Evolutionary conservation across 2,113 vertebrate species (phyloP).

Genomic region (Dromiciops gliroides): DNA sequence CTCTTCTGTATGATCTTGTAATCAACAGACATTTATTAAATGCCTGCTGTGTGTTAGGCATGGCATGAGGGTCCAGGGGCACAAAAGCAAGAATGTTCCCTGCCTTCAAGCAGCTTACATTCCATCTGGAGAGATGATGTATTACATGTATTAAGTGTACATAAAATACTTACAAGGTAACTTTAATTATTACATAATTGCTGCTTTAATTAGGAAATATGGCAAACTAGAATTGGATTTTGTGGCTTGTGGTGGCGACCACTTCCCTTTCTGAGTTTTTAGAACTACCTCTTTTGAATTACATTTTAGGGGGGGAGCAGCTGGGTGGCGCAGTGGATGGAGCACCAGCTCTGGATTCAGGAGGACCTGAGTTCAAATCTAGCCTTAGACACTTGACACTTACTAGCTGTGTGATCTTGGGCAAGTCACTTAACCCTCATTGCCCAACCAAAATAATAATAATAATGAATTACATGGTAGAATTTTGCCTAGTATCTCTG

Average conservation of each 20-base stretch:
- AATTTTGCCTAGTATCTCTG: background rate
- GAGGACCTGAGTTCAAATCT: too few species aligned
- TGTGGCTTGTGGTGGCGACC: background rate
- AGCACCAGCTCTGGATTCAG: too few species aligned
- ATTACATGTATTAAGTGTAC: background rate
- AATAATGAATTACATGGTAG: background rate
- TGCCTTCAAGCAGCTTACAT: background rate
- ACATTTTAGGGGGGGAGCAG: too few species aligned
- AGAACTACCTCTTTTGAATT: background rate
- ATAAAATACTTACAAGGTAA: background rate
- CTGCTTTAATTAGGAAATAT: background rate
- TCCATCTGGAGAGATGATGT: background rate
- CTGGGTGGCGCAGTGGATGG: too few species aligned
- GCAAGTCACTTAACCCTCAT: too few species aligned
- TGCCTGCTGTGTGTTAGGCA: background rate
- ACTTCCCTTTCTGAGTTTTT: background rate
- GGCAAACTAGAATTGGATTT: background rate
- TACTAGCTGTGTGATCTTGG: too few species aligned
- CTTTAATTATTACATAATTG: background rate
- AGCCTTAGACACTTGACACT: too few species aligned
- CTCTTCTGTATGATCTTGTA: background rate
- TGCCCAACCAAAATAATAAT: too few species aligned
- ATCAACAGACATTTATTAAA: background rate
- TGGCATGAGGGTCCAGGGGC: background rate
- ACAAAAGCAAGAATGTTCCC: background rate